These are phyloP conservation scores for Zapornia atra DNA, from an alignment of 2,113 vertebrate genomes.

Conservation along the genomic window DNA sequence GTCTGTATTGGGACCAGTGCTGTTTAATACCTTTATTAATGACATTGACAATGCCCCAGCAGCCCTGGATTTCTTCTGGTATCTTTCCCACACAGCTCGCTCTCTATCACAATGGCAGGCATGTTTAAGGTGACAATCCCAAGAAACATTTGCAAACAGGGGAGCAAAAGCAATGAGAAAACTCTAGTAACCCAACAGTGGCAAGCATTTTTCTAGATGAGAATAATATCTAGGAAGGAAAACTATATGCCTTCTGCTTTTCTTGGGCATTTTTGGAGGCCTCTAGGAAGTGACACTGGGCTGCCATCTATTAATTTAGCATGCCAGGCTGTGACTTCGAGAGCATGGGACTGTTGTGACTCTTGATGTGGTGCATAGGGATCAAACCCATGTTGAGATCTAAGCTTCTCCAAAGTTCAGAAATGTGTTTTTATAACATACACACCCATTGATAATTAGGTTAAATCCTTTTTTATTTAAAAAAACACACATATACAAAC, in stretches of 20 bases:
- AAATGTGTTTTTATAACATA: not conserved
- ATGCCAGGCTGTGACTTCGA: not conserved
- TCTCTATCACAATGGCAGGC: not conserved
- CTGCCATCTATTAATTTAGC: not conserved
- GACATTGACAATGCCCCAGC: not conserved
- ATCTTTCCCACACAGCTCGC: not conserved
- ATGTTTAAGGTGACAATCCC: not conserved
- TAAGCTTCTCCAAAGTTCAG: not conserved
- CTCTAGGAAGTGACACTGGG: not conserved
- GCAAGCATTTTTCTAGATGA: not conserved
- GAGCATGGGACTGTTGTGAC: not conserved
- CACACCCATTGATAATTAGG: accelerated
- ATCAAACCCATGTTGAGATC: not conserved
- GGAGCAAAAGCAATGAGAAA: not conserved
- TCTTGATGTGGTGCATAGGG: too few relatives aligned
- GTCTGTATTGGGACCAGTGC: too few relatives aligned
- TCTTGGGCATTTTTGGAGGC: not conserved
- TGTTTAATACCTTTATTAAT: too few relatives aligned
- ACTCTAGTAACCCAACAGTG: not conserved
- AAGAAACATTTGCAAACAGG: not conserved
- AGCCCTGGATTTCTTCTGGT: not conserved
- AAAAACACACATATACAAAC: not conserved
- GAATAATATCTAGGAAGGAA: not conserved
- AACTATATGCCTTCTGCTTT: not conserved
- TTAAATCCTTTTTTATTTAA: not conserved